phyloP scores from a whole-genome alignment of 2,113 vertebrate genomes.

The Fregata magnificens region DNA sequence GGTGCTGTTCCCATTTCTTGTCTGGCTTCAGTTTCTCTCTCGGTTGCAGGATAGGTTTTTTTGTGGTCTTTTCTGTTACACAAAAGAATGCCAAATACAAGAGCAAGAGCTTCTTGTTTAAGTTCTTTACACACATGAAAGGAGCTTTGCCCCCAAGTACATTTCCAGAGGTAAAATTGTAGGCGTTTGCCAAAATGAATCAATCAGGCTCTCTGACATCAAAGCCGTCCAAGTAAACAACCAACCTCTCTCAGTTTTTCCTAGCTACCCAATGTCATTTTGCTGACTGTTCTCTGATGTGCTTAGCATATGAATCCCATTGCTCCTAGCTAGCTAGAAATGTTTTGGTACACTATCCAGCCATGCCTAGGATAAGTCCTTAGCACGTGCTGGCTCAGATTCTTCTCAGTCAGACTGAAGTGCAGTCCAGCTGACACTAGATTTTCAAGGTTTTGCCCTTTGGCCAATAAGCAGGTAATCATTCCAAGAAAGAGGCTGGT shows the following conservation, averaged over 20 bases:
- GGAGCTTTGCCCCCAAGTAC: neutral
- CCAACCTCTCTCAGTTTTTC: neutral
- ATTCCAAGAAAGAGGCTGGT: neutral
- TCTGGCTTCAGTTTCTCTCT: neutral
- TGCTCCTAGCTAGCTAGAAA: neutral
- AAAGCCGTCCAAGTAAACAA: neutral
- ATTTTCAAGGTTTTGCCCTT: conserved; percentile 20
- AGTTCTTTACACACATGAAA: neutral
- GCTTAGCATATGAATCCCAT: neutral
- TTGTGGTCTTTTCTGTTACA: neutral
- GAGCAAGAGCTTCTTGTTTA: neutral
- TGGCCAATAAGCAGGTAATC: neutral
- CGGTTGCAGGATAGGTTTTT: neutral
- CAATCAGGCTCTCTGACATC: neutral
- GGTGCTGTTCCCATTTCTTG: neutral
- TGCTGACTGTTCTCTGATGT: neutral
- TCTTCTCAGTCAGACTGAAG: neutral
- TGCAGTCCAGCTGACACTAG: neutral
- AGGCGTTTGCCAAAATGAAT: neutral
- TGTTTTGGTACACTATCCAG: neutral
- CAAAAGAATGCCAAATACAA: neutral
- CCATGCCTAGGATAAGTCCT: neutral
- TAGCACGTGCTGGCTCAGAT: neutral
- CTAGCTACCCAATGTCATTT: neutral
- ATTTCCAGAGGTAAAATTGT: neutral